Percentiles rank a stretch among this genome's conserved stretches.
Conservation (phyloP, 2,888 invertebrate species). For the Coremacera marginata region DNA sequence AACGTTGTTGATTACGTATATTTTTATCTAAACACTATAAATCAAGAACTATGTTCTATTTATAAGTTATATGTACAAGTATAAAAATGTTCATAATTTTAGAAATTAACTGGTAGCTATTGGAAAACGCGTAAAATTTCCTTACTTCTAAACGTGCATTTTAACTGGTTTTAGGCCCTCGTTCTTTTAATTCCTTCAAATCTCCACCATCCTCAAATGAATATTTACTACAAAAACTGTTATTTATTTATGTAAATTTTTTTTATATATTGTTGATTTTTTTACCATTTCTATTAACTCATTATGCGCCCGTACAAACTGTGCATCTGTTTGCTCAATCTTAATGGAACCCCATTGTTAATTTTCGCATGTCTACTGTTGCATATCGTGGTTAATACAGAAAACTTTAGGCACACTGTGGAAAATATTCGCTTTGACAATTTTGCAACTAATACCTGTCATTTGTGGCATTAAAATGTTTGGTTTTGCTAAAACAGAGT, state of each 20-base stretch:
- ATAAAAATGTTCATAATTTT: no score
- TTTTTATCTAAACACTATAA: no score
- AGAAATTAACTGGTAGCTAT: no score
- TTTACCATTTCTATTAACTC: not conserved
- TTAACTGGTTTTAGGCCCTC: not conserved
- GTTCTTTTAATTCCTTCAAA: not conserved
- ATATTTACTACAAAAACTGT: not conserved
- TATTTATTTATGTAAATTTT: conserved; percentile 18
- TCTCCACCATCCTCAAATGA: not conserved
- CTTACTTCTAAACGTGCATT: no score
- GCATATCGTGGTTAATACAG: conserved; percentile 6
- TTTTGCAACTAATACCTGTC: no score
- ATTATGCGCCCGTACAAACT: conserved; percentile 15
- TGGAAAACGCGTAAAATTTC: no score
- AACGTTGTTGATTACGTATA: no score
- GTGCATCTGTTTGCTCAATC: conserved; percentile 15
- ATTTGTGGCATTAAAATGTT: no score
- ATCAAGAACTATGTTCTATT: no score
- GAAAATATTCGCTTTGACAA: not conserved
- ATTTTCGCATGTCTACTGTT: conserved; percentile 33
- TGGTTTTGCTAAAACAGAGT: no score
- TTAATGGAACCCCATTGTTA: conserved; percentile 20
- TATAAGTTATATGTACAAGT: no score
- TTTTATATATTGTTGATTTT: no score
- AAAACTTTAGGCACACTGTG: not conserved